Evolutionary conservation across 2,888 invertebrate species (phyloP).

Genomic region (Bombyx huttoni): DNA sequence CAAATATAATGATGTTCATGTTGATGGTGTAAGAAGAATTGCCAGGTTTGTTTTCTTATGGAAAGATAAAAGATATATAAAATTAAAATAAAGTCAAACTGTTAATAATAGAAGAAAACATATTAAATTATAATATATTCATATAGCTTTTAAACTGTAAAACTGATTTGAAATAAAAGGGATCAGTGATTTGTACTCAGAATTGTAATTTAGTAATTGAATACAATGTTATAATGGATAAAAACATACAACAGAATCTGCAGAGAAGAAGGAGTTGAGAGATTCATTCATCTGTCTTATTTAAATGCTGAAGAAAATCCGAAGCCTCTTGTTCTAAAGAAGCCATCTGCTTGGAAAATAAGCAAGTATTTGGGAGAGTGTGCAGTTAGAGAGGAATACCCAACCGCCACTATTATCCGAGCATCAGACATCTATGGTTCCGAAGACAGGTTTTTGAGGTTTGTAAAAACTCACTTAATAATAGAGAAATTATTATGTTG

Average conservation of each 20-base stretch:
- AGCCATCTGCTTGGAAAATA: constrained; percentile 83
- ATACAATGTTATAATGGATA: background rate
- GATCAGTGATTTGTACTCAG: too few relatives aligned
- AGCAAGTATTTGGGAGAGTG: constrained; percentile 89
- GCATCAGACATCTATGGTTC: constrained; percentile 95
- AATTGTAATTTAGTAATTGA: too few relatives aligned
- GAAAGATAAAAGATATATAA: background rate
- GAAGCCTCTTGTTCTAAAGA: constrained; percentile 73
- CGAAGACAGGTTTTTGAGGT: constrained; percentile 88
- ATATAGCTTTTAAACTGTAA: too few relatives aligned
- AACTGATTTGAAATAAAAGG: too few relatives aligned
- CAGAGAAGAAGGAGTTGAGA: constrained; percentile 87
- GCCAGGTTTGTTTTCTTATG: constrained; percentile 73
- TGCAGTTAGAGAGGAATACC: constrained; percentile 95
- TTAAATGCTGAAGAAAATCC: constrained; percentile 85
- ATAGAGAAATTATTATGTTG: background rate
- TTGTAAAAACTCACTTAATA: background rate
- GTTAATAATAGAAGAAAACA: background rate
- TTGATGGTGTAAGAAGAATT: constrained; percentile 85
- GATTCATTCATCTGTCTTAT: constrained; percentile 92
- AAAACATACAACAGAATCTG: constrained; percentile 47
- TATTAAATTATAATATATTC: background rate
- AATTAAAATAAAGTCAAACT: background rate
- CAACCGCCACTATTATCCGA: constrained; percentile 92
- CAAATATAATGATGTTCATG: constrained; percentile 88